These are phyloP conservation scores for Tetramorium parvispinum DNA, from an alignment of 1,140 invertebrate genomes.

Conservation along the genomic window DNA sequence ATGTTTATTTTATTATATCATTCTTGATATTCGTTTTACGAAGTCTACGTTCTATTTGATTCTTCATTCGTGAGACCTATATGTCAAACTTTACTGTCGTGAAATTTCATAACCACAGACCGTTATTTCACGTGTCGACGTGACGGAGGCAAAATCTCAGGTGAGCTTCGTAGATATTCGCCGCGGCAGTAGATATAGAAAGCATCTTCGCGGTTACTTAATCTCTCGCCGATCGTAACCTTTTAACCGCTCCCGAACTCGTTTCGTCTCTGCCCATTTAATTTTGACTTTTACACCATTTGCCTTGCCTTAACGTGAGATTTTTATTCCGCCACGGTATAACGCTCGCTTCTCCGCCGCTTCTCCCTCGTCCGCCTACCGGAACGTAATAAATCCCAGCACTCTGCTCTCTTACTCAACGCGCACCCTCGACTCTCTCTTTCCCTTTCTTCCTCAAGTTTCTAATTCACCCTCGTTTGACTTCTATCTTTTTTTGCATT, in stretches of 20 bases:
- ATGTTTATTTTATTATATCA: neutral
- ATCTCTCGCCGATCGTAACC: conserved; percentile 50
- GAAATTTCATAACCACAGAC: conserved; percentile 39
- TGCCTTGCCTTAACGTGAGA: conserved; percentile 49
- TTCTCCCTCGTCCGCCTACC: conserved; percentile 31
- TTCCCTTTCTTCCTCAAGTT: conserved; percentile 42
- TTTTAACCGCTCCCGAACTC: conserved; percentile 29
- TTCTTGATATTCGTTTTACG: neutral
- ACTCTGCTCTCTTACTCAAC: conserved; percentile 46
- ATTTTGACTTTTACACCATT: conserved; percentile 60
- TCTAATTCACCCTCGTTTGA: conserved; percentile 10
- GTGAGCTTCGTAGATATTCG: neutral
- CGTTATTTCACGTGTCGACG: conserved; percentile 21
- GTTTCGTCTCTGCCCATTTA: conserved; percentile 51
- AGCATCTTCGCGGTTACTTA: conserved; percentile 46
- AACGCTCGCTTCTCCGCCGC: conserved; percentile 16
- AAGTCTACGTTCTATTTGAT: conserved; percentile 11
- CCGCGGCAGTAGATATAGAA: neutral
- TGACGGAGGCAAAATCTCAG: conserved; percentile 16
- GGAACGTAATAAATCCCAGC: conserved; percentile 73
- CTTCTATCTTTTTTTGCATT: neutral
- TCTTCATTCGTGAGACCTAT: neutral
- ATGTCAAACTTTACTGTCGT: conserved; percentile 20
- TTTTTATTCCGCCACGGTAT: conserved; percentile 62
- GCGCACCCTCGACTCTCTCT: conserved; percentile 22